Evolutionary conservation across 2,797 vertebrate species (phyloP), one percentile per base, ranked within the genome.

Genomic region (Meriones psammophilus): DNA sequence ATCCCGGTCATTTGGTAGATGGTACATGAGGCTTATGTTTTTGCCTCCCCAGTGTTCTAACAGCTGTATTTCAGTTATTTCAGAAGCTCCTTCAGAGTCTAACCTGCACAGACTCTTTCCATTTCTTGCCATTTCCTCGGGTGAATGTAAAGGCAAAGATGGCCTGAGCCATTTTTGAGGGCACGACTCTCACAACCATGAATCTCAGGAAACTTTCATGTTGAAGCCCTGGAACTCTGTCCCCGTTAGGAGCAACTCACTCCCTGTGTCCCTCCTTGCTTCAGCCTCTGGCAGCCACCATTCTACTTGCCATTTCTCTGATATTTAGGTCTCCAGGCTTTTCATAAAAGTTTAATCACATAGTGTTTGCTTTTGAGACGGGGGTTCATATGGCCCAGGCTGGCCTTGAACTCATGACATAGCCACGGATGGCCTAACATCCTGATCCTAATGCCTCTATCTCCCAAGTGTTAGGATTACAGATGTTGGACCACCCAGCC

Each of bases 91-190:
- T 71, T 64, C 54, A 8, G 68, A 74, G 78, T 87, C 88, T 86
- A 17, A 94, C 50, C 36, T 30, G n/a, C 33, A 17, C 1, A 8
- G 0, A 60, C 1, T 4, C 0, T 69, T 78, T 64, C 42, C 90
- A 77, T 54, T 96, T 69, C 50, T 81, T 86, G 81, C 24, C 68
- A 71, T 78, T 80, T 96, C 91, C 83, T 83, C 79, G 69, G 58
- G 50, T 79, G 42, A 77, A 92, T 83, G 94, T 71, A 17, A 89
- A 94, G 89, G 42, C 56, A 84, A 71, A 89, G 36, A 78, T 28
- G 39, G 22, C 60, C 73, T 39, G 42, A 54, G 60, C 5, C 4
- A 60, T 66, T 88, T 68, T 39, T 33, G 64, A 87, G 46, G 66
- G 39, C 60, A 66, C 39, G 69, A 12, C 69, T 15, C 7, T 79